These are phyloP conservation scores for Sebastes hubbsi DNA, from an alignment of 2,797 vertebrate species.

Conservation along the genomic window DNA sequence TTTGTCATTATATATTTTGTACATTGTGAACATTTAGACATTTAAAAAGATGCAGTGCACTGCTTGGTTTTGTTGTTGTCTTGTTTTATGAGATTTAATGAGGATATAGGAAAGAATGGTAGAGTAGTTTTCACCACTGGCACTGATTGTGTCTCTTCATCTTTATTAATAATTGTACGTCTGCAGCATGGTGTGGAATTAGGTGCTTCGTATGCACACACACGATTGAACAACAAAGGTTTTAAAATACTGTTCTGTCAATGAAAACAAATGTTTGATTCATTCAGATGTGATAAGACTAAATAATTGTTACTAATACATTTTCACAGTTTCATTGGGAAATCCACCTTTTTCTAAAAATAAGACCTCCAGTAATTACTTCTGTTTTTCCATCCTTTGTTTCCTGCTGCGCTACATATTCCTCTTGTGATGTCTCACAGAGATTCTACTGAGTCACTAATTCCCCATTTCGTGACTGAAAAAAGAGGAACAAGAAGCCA, in stretches of 20 bases:
- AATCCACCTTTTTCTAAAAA: neutral
- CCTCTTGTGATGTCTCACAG: neutral
- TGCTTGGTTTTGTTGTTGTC: neutral
- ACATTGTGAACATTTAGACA: neutral
- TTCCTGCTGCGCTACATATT: neutral
- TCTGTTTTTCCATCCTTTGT: neutral
- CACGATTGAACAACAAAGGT: neutral
- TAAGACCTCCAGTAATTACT: neutral
- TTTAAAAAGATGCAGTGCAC: neutral
- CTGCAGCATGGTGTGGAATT: neutral
- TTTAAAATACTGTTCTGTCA: neutral
- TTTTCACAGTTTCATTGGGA: neutral
- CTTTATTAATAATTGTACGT: neutral
- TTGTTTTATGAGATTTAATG: neutral
- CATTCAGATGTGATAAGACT: neutral
- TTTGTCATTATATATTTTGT: neutral
- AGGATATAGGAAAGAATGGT: neutral
- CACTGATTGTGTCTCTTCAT: neutral
- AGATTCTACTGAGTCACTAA: slow-evolving; percentile 23
- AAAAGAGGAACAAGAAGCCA: slow-evolving; percentile 41
- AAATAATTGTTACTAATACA: neutral
- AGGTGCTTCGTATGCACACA: neutral
- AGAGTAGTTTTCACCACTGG: neutral
- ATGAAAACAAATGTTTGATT: neutral
- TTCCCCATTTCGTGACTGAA: slow-evolving; percentile 48